These are phyloP conservation scores for Calameuta filiformis DNA, from an alignment of 2,888 invertebrate species.

Conservation along the genomic window DNA sequence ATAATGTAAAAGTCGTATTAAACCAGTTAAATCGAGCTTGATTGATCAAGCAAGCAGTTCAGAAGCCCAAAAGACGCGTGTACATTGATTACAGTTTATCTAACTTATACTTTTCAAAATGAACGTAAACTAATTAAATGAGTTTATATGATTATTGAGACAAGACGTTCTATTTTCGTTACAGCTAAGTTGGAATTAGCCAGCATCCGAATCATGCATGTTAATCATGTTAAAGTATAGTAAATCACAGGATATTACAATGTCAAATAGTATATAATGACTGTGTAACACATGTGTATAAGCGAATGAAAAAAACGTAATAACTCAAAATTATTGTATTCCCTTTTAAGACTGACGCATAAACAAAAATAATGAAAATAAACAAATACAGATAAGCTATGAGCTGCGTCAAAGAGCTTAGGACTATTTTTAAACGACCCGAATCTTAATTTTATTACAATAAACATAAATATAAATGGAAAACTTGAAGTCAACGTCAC, in stretches of 20 bases:
- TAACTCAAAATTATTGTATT: not conserved
- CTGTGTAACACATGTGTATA: too few relatives aligned
- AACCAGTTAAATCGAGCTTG: not conserved
- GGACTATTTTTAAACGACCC: too few relatives aligned
- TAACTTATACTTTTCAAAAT: not conserved
- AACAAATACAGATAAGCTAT: too few relatives aligned
- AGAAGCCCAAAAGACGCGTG: not conserved
- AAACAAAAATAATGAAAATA: not conserved
- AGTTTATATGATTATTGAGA: not conserved
- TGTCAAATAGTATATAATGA: not conserved
- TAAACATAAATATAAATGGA: not conserved
- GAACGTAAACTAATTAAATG: not conserved
- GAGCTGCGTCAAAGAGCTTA: too few relatives aligned
- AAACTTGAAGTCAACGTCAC: not conserved
- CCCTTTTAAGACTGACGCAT: not conserved
- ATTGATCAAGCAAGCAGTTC: not conserved
- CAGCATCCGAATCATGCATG: not conserved
- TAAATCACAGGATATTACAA: not conserved
- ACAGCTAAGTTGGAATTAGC: not conserved
- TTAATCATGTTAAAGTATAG: not conserved
- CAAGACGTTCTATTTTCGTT: not conserved
- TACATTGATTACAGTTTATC: not conserved
- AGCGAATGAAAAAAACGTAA: too few relatives aligned
- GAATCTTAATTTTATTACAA: not conserved
- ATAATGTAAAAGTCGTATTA: not conserved